phyloP scores from a whole-genome alignment of 2,113 vertebrate genomes.

The Hydrochoerus hydrochaeris region DNA sequence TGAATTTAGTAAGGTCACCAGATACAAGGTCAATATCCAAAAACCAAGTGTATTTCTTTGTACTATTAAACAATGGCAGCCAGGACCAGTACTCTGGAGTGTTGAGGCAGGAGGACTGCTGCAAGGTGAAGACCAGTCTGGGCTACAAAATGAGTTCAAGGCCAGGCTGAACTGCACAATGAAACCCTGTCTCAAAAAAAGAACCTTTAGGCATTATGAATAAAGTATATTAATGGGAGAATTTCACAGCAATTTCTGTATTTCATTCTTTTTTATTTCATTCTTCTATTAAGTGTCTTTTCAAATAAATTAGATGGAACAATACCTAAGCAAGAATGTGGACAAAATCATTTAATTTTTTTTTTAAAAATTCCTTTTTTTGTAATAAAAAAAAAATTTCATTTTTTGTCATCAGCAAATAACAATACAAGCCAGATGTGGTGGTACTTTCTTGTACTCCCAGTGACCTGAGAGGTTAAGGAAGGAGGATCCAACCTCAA shows the following conservation, averaged over 20 bases:
- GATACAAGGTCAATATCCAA: background rate
- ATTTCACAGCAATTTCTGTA: background rate
- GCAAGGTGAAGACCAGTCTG: no score
- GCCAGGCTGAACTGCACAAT: background rate
- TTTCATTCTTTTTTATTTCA: background rate
- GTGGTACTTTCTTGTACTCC: no score
- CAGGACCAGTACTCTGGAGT: background rate
- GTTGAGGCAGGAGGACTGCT: background rate
- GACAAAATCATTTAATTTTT: background rate
- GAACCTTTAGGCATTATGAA: background rate
- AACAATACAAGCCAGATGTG: background rate
- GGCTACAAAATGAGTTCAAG: background rate
- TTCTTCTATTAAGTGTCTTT: background rate
- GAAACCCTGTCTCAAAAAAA: background rate
- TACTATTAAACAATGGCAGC: background rate
- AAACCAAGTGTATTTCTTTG: background rate
- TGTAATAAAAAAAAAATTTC: background rate
- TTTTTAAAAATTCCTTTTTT: background rate
- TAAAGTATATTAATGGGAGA: background rate
- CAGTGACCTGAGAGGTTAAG: no score
- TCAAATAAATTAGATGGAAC: conserved; percentile 48
- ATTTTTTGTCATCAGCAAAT: background rate
- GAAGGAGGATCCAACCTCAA: no score
- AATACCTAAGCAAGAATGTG: no score
- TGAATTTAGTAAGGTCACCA: background rate